A percentile compares a stretch with the other conserved stretches of the same genome.
These are phyloP conservation scores for Peromyscus attwateri DNA, from an alignment of 2,797 vertebrate genomes.

Conservation along the genomic window DNA sequence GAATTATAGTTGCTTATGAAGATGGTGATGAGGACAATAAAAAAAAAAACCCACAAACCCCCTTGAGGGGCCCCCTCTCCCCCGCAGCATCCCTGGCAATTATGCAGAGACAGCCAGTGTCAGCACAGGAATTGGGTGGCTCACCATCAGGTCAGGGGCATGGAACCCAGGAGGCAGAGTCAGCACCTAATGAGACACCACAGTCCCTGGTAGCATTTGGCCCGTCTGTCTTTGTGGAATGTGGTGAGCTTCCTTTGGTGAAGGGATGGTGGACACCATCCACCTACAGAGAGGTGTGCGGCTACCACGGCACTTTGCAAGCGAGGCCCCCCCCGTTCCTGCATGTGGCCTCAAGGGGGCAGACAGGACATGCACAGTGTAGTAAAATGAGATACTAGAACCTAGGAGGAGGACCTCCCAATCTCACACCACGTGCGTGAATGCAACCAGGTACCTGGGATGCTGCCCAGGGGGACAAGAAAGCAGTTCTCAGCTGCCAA, in stretches of 20 bases:
- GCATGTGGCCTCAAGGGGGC: too few relatives aligned
- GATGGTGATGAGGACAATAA: fast-evolving
- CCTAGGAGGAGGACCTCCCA: background rate
- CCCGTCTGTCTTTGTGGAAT: background rate
- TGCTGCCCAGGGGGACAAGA: background rate
- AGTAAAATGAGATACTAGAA: background rate
- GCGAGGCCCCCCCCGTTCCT: background rate
- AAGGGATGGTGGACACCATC: background rate
- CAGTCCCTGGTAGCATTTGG: background rate
- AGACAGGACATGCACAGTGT: background rate
- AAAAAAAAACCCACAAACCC: too few relatives aligned
- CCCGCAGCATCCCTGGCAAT: too few relatives aligned
- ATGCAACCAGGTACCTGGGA: too few relatives aligned
- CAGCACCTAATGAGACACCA: background rate
- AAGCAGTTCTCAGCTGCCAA: background rate
- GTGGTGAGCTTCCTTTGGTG: background rate
- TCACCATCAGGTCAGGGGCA: background rate
- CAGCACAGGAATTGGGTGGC: background rate
- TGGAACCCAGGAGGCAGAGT: background rate
- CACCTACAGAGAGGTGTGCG: background rate
- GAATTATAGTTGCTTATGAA: background rate
- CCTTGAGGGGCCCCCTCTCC: background rate
- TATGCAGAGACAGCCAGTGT: background rate
- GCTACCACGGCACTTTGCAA: background rate
- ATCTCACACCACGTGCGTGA: background rate